Evolutionary conservation across 2,888 invertebrate genomes (phyloP).

Genomic region (Drosophila basisetae): DNA sequence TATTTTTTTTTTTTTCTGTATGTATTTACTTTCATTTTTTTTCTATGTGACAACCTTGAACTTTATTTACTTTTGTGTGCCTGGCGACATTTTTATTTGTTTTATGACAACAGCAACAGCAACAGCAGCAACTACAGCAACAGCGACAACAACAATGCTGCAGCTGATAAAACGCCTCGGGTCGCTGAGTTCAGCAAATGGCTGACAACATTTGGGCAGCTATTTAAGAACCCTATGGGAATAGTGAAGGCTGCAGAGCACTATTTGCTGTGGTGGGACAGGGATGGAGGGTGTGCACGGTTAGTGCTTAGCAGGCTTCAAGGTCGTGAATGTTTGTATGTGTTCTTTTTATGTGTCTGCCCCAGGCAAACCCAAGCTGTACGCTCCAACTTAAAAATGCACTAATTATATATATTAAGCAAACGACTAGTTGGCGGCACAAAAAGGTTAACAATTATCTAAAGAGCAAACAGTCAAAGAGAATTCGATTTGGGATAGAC

Average conservation of each 20-base stretch:
- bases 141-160: slow-evolving; percentile 12
- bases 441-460: slow-evolving; percentile 24
- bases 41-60: slow-evolving; percentile 55
- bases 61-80: slow-evolving; percentile 46
- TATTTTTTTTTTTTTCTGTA: slow-evolving; percentile 26
- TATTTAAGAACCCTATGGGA: slow-evolving; percentile 70
- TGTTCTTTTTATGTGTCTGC: neutral
- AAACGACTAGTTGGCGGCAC: slow-evolving; percentile 19
- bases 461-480: slow-evolving; percentile 33
- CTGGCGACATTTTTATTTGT: slow-evolving; percentile 54
- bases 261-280: neutral
- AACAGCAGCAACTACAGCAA: slow-evolving; percentile 24
- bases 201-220: slow-evolving; percentile 50
- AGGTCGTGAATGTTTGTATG: slow-evolving; percentile 28
- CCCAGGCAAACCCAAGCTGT: slow-evolving; percentile 9
- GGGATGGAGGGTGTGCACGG: neutral
- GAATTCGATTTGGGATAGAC: neutral
- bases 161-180: slow-evolving; percentile 35
- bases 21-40: slow-evolving; percentile 46
- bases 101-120: slow-evolving; percentile 39
- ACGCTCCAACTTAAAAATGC: slow-evolving; percentile 31
- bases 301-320: slow-evolving; percentile 24
- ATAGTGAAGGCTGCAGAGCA: slow-evolving; percentile 41
- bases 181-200: slow-evolving; percentile 64
- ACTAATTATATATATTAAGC: slow-evolving; percentile 18